Evolutionary conservation across 2,888 invertebrate species (phyloP).

Genomic region (Drosophila barbarae): DNA sequence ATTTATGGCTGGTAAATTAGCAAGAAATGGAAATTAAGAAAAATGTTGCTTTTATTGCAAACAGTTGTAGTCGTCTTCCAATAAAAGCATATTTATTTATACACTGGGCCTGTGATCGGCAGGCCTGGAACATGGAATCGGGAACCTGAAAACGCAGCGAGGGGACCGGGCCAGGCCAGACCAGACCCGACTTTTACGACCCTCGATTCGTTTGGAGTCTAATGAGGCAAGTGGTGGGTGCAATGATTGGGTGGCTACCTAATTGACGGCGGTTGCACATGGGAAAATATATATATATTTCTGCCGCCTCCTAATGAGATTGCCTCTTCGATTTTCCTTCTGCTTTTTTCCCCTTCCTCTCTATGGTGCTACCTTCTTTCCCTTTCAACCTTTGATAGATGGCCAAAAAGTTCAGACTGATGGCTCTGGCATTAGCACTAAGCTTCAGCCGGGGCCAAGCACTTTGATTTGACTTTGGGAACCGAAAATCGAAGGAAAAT

Average conservation of each 20-base stretch:
- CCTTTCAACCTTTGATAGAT: conserved; percentile 37
- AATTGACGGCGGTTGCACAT: conserved; percentile 40
- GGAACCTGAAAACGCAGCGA: background rate
- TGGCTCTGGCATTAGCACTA: conserved; percentile 46
- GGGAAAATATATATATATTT: conserved; percentile 24
- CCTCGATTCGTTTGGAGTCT: conserved; percentile 68
- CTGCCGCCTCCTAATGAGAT: conserved; percentile 33
- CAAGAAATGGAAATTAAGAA: conserved; percentile 75
- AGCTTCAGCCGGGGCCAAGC: conserved; percentile 48
- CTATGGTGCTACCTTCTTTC: background rate
- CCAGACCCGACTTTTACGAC: conserved; percentile 58
- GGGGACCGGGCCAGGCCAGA: conserved; percentile 1
- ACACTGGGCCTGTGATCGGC: conserved; percentile 34
- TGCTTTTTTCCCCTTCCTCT: background rate
- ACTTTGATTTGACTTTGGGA: conserved; percentile 72
- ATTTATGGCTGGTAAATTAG: conserved; percentile 74
- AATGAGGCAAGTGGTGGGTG: conserved; percentile 65
- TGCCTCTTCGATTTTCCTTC: conserved; percentile 33
- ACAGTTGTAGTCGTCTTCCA: conserved; percentile 75
- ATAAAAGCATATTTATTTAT: conserved; percentile 72
- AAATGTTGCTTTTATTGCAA: conserved; percentile 74
- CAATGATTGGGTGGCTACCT: conserved; percentile 46
- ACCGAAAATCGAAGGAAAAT: conserved; percentile 15
- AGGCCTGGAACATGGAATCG: conserved; percentile 1
- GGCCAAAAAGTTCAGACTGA: conserved; percentile 56